Evolutionary conservation across 2,888 invertebrate species (phyloP).

Genomic region (Lasioglossum morio): DNA sequence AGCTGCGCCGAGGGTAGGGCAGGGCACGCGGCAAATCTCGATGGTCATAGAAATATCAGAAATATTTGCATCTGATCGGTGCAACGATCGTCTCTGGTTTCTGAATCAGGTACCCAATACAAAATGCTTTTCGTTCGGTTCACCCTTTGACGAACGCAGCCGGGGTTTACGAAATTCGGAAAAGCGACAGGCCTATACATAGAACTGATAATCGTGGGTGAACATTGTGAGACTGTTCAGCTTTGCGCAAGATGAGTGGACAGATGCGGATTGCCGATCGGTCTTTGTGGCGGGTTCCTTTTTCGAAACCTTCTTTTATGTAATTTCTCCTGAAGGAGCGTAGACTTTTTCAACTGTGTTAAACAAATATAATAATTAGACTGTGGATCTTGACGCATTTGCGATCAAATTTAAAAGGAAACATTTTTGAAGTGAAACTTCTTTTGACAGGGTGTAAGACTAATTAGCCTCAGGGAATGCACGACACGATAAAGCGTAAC

Average conservation of each 20-base stretch:
- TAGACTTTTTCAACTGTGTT: not conserved
- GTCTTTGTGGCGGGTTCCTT: conserved; percentile 35
- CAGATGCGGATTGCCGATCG: conserved; percentile 52
- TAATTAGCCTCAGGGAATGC: too few species aligned
- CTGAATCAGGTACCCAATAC: conserved; percentile 25
- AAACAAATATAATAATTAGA: too few species aligned
- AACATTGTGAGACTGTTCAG: not conserved
- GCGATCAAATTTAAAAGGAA: too few species aligned
- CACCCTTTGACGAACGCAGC: not conserved
- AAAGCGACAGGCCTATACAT: not conserved
- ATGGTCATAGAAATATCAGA: conserved; percentile 40
- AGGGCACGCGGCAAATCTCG: not conserved
- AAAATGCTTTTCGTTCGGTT: conserved; percentile 12
- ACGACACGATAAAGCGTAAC: too few species aligned
- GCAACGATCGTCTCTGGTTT: not conserved
- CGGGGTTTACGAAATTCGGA: not conserved
- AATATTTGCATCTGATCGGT: conserved; percentile 63
- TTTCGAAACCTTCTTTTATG: conserved; percentile 38
- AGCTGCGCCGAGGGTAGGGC: conserved; percentile 37
- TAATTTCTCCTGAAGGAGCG: conserved; percentile 11
- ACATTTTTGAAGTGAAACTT: too few species aligned
- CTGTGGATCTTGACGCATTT: too few species aligned
- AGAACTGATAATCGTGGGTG: conserved; percentile 18
- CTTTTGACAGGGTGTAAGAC: too few species aligned
- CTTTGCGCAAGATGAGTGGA: conserved; percentile 52